Evolutionary conservation across 2,113 vertebrate species (phyloP).

Genomic region (Elachura formosa): DNA sequence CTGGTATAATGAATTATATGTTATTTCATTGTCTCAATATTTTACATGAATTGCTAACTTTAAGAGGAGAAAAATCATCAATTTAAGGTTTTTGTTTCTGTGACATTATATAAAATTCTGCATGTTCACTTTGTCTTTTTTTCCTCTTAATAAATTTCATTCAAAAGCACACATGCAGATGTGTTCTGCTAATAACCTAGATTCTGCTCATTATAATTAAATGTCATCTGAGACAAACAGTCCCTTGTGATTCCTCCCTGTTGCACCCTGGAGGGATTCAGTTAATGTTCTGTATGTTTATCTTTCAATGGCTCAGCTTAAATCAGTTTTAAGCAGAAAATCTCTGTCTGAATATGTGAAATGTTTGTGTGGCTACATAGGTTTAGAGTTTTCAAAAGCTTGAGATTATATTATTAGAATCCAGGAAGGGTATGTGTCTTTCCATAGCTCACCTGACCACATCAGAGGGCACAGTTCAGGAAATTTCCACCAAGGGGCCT

Average conservation of each 20-base stretch:
- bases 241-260: background rate
- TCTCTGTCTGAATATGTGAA: background rate
- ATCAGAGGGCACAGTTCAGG: background rate
- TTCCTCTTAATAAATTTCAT: background rate
- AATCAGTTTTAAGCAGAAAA: background rate
- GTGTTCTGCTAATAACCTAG: background rate
- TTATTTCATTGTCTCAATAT: background rate
- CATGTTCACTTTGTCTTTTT: background rate
- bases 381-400: background rate
- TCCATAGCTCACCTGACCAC: background rate
- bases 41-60: background rate
- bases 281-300: background rate
- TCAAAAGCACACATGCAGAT: background rate
- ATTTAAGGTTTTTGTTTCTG: background rate
- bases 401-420: background rate
- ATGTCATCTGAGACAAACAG: background rate
- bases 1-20: background rate
- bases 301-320: background rate
- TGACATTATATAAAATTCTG: background rate
- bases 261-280: background rate
- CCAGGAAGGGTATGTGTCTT: background rate
- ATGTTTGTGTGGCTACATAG: background rate
- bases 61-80: background rate
- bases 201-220: background rate
- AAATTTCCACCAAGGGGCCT: background rate